Conservation (phyloP, 2,113 vertebrate genomes). For the Strix aluco region DNA sequence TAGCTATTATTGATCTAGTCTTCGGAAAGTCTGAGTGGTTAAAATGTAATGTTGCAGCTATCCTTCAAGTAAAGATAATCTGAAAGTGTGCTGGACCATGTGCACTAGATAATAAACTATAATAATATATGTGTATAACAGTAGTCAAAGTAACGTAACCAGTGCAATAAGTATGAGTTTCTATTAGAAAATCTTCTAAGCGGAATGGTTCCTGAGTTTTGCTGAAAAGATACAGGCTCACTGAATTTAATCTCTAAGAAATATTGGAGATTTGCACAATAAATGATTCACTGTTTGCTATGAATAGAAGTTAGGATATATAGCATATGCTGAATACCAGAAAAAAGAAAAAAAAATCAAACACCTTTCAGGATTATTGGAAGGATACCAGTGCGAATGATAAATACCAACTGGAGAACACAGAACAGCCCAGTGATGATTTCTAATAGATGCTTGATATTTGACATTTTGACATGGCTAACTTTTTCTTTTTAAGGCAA, state of each 20-base stretch:
- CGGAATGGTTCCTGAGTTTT: not conserved
- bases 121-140: not conserved
- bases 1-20: not conserved
- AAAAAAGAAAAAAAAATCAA: not conserved
- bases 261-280: not conserved
- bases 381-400: not conserved
- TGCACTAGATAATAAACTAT: not conserved
- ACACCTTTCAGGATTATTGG: not conserved
- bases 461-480: not conserved
- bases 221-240: rapidly evolving
- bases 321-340: not conserved
- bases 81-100: not conserved
- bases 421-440: not conserved
- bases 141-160: not conserved
- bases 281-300: not conserved
- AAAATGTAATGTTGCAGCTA: not conserved
- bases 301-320: not conserved
- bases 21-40: not conserved
- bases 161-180: not conserved
- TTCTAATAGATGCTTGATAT: not conserved
- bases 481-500: not conserved
- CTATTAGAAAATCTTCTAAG: not conserved
- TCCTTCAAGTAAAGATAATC: not conserved
- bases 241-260: not conserved
- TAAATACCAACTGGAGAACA: not conserved